Evolutionary conservation across 2,113 vertebrate genomes (phyloP), one percentile per base, ranked within the genome.

Genomic region (Myrmecobius fasciatus): DNA sequence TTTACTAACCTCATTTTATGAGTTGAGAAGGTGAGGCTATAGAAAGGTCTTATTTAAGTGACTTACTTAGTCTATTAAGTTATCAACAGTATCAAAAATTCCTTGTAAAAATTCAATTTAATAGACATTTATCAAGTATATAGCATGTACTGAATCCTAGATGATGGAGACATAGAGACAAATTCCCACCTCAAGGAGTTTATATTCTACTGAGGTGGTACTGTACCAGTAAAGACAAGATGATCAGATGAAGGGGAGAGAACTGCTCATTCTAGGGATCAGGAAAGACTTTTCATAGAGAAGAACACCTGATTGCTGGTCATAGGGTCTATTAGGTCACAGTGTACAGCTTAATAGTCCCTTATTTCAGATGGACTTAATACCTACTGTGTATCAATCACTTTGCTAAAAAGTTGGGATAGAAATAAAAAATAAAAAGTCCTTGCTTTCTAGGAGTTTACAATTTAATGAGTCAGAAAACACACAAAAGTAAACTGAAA

Each of bases 1-100:
- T 53, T 89, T 89, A 46, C 46, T n/a, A 56, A 43, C 92, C 5
- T 93, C 46, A 46, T 92, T 94, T 94, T 60, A 92, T 22, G 49
- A 6, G 28, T 22, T 51, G 54, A 93, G 90, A 93, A 89, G 91
- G 22, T 25, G 25, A 95, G 89, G 51, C 88, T 25, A 56, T 92
- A 47, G 36, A 89, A 8, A n/a, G 60, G 60, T 20, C n/a, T 83
- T 22, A 83, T 36, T 43, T 83, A 43, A 43, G 36, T 75, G 17
- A n/a, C 36, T 67, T 67, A 36, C 60, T 75, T 75, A 43, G 20
- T 6, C 43, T 43, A 83, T 24, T 83, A 83, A 83, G 6, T 83
- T 83, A 83, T 17, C 1, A 83, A 10, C 67, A 83, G n/a, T 43
- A 83, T 24, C 6, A 43, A 20, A 2, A 43, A 83, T 83, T 83